Base-by-base conservation (phyloP, 2,113 vertebrate species). In the Caranx ignobilis region DNA sequence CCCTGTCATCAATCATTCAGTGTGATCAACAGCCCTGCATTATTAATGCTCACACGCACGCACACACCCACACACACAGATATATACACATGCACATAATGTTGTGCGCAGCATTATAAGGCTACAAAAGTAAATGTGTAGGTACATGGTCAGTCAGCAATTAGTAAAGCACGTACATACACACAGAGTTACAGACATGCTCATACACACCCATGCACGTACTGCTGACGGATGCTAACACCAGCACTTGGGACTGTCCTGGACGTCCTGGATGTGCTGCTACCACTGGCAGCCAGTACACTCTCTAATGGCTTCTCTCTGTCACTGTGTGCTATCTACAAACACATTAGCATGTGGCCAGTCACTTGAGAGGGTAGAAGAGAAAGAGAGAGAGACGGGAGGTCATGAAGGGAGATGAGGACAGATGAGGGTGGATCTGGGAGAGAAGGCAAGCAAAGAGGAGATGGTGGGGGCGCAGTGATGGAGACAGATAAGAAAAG, bases 1-100 rank as follows among this genome's bases (percentile, higher is more conserved):
- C 70, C 45, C 75, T 83, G 81, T 84, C 89, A 93, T 93, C 90
- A 94, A 91, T 94, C 91, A 93, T 94, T 93, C 57, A 93, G 76
- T 61, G 73, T 86, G 87, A 91, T 93, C 88, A 93, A 90, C 84
- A 81, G 68, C 64, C n/a, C 69, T 89, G 73, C 80, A 92, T 88
- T 90, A 90, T 89, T 89, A 75, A 84, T 21, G 18, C 64, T 50
- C 13, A 31, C 43, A 67, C 41, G 77, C 73, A 37, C 69, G 45
- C 41, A 31, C 35, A 18, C 34, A 16, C 61, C 56, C 43, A 50
- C 73, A 34, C 43, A 81, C 73, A 31, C 70, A 45, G 32, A 31
- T 18, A 45, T 18, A 61, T 8, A 55, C 8, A 34, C 55, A 68
- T 18, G 35, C 5, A 61, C 11, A 60, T 34, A 66, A 59, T 34